Evolutionary conservation across 2,797 vertebrate species (phyloP).

Genomic region (Pipistrellus nathusii): DNA sequence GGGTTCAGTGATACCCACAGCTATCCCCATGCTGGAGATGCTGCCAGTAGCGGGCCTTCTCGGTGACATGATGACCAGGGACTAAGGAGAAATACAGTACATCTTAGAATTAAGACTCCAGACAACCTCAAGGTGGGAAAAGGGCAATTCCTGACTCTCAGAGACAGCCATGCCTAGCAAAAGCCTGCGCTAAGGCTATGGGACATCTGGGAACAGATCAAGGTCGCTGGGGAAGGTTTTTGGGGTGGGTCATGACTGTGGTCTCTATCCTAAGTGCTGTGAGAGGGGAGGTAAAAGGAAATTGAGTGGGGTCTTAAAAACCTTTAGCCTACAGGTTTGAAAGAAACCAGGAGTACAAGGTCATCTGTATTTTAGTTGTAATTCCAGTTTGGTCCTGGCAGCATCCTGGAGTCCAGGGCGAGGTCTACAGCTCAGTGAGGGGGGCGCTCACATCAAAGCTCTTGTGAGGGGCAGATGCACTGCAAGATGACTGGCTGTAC

Average conservation of each 20-base stretch:
- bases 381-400: no score
- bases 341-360: background rate
- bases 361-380: no score
- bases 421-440: background rate
- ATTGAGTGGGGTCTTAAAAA: background rate
- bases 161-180: background rate
- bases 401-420: background rate
- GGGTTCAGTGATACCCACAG: background rate
- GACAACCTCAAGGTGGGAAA: background rate
- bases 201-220: background rate
- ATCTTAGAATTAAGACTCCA: constrained; percentile 22
- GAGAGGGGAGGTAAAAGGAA: background rate
- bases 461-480: background rate
- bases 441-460: background rate
- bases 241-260: background rate
- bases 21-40: accelerated
- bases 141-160: background rate
- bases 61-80: background rate
- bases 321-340: background rate
- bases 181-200: background rate
- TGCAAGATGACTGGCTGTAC: no score
- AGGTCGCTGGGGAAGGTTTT: background rate
- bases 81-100: background rate
- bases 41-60: background rate
- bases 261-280: background rate